These are phyloP conservation scores for Altica lythri DNA, from an alignment of 2,888 invertebrate species.

Conservation along the genomic window DNA sequence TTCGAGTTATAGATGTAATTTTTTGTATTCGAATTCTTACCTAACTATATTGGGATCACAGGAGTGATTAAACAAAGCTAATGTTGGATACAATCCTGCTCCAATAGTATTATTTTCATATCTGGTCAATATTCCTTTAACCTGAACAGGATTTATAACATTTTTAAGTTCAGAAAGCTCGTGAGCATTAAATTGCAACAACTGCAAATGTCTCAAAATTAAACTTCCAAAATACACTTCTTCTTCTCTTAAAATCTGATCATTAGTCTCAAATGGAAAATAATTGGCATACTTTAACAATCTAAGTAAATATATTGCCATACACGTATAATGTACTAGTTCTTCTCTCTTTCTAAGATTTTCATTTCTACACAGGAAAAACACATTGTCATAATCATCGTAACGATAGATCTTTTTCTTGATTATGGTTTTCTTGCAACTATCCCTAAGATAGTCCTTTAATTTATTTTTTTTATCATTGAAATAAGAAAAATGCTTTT, in stretches of 20 bases:
- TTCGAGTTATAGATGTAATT: too few species aligned
- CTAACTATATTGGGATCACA: conserved; percentile 84
- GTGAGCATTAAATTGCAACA: conserved; percentile 85
- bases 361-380: conserved; percentile 74
- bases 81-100: conserved; percentile 80
- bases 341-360: conserved; percentile 69
- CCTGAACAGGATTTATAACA: conserved; percentile 35
- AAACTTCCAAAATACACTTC: conserved; percentile 70
- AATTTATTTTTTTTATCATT: conserved; percentile 60
- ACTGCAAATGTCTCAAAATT: conserved; percentile 72
- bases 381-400: conserved; percentile 68
- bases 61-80: conserved; percentile 86
- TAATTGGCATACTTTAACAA: conserved; percentile 69
- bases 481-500: conserved; percentile 65
- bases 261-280: conserved; percentile 58
- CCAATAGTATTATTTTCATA: conserved; percentile 59
- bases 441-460: conserved; percentile 50
- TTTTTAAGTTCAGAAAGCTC: conserved; percentile 78
- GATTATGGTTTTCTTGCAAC: conserved; percentile 42
- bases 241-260: conserved; percentile 52
- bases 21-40: conserved; percentile 55
- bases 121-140: conserved; percentile 37
- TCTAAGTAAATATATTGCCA: conserved; percentile 75
- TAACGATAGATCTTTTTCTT: conserved; percentile 45
- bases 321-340: conserved; percentile 75